Base-by-base conservation (phyloP, 2,113 vertebrate species). In the Origma solitaria region DNA sequence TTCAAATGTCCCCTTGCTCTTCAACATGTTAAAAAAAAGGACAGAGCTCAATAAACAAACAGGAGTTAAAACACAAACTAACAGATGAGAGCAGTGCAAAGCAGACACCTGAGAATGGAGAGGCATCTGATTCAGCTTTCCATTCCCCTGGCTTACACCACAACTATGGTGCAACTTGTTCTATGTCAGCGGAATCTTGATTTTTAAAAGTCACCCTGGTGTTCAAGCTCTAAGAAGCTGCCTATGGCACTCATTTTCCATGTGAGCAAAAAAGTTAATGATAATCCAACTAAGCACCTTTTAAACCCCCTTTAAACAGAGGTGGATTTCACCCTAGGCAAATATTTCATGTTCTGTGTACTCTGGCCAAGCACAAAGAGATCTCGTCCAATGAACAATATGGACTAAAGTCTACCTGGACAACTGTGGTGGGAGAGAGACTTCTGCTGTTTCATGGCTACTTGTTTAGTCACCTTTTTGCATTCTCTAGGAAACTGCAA, bases 1-100 rank as follows among this genome's bases (percentile, higher is more conserved):
- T 86, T 96, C 90, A 71, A 94, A 84, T 62, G 92, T 86, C 79
- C 80, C 85, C 85, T 79, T 95, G 92, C 73, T 82, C 89, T 95
- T 92, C 82, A 83, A 93, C 13, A 78, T 21, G n/a, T 90, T 90
- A 82, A 82, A 83, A 78, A 76, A 77, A 82, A 89, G 7, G 13
- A 79, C 53, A 82, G 58, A 86, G 68, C 47, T 92, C 80, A 86
- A 58, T 93, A 92, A 94, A 90, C 69, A 86, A 92, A 87, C 50
- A 90, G n/a, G 58, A 88, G 61, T 75, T 88, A 75, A 78, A 88
- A 53, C 65, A 78, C 75, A 82, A 79, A 76, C 24, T 65, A 56
- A 84, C 56, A 51, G 42, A 83, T n/a, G 64, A 68, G 47, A 75
- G 64, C 94, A 94, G 90, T 76, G 57, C 78, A 85, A 95, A 94